Evolutionary conservation across 2,797 vertebrate genomes (phyloP), one percentile per base, ranked within the genome.

Genomic region (Amblyraja radiata): DNA sequence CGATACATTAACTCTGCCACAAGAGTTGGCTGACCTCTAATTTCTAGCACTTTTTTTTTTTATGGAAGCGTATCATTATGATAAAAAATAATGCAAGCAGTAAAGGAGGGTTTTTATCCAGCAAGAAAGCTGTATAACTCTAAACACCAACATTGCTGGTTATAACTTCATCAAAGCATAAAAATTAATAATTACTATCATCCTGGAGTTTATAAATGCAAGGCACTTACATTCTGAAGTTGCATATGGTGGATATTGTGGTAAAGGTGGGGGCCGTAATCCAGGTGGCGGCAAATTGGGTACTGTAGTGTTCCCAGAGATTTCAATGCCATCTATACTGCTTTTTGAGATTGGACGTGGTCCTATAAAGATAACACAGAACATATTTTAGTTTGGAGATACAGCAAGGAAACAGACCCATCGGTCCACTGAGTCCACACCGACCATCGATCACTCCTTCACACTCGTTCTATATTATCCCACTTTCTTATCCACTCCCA

Each of bases 151-250:
- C 65, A 86, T 32, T 16, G 16, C 14, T 32, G 16, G 16, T 88
- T 65, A 65, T 32, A 88, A 65, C 65, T 32, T 46, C 46, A 65
- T 18, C 21, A 73, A 73, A 25, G 21, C 71, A 73, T 21, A 21
- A 25, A 2, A 68, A 73, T 73, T 73, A 21, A 88, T 32, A 88
- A 92, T 92, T 28, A 46, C 39, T 6, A 46, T 54, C 23, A 92
- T 92, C 10, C 90, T 91, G 23, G 32, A 46, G 32, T 91, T 77
- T 79, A n/a, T 46, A 93, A 32, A 54, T 32, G 0, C 94, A 94
- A 80, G 93, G 93, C 77, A 95, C 99, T 99, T 98, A 99, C 99
- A 98, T 98, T 99, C 98, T 94, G 98, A 98, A 94, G 98, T 97
- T 94, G 97, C 97, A 94, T 99, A 99, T 95, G 98, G 98, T 94